A percentile compares a stretch with the other conserved stretches of the same genome.
Evolutionary conservation across 2,113 vertebrate species (phyloP).

Genomic region (Balaeniceps rex): DNA sequence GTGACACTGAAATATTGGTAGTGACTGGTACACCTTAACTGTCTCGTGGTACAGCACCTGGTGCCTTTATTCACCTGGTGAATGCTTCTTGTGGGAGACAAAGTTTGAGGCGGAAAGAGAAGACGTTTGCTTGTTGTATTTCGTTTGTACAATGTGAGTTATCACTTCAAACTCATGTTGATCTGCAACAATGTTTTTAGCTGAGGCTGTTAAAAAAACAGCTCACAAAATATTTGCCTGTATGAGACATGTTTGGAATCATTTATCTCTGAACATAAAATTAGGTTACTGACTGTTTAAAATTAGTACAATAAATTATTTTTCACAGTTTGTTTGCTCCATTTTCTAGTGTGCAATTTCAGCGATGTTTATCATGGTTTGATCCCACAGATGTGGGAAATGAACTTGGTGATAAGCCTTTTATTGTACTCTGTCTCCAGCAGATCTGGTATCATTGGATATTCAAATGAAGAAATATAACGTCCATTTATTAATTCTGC

Average conservation of each 20-base stretch:
- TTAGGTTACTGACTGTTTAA: neutral
- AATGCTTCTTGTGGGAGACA: neutral
- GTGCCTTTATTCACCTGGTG: neutral
- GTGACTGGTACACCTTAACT: neutral
- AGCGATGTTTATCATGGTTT: neutral
- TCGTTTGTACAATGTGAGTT: neutral
- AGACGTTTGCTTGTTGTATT: neutral
- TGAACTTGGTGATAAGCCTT: neutral
- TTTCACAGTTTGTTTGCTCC: neutral
- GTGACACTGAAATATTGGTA: neutral
- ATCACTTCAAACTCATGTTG: neutral
- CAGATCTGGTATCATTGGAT: neutral
- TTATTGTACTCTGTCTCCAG: neutral
- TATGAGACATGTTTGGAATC: neutral
- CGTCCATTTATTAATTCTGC: neutral
- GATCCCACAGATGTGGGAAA: neutral
- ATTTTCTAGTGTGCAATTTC: neutral
- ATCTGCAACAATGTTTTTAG: neutral
- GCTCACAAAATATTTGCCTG: neutral
- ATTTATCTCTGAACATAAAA: neutral
- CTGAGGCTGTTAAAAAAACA: neutral
- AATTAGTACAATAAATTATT: constrained; percentile 21
- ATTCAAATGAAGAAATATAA: neutral
- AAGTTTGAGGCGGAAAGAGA: neutral
- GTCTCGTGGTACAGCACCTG: neutral